Base-by-base conservation (phyloP, 2,113 vertebrate genomes). In the Formicarius rufipectus region DNA sequence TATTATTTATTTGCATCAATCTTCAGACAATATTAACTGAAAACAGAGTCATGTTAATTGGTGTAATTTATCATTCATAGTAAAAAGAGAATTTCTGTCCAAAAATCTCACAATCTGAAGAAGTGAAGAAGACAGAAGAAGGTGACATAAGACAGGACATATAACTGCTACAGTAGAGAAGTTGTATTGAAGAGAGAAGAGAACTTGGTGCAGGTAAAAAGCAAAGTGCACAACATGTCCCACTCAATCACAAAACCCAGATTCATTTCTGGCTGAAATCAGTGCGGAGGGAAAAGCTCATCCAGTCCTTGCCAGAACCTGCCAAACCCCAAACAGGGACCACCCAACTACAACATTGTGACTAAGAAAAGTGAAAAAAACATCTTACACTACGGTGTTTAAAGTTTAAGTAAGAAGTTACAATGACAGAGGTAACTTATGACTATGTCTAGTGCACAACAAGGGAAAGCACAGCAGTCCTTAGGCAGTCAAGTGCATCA, bases 1-100 rank as follows among this genome's bases (percentile, higher is more conserved):
- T 89, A 64, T 52, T 76, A 37, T 95, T 91, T 95, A 90, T 94
- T 96, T 92, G 22, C 8, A 87, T 64, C 31, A 79, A 12, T 76
- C n/a, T 39, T 81, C 56, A 84, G 63, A 59, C 17, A 85, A 22
- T 45, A 62, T 81, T 55, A 75, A 49, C 22, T 60, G 52, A 63
- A 89, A 87, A 63, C 69, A 52, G 19, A 52, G 12, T 52, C 14
- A n/a, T 1, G 0, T 68, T 64, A 40, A 82, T 67, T 87, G 20
- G 11, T 47, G 4, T 12, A n/a, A 66, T 90, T 88, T 72, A 64
- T 6, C 19, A 50, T 60, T 53, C 45, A 76, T 30, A 82, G 5
- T 56, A 73, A 85, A 52, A 68, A 95, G 74, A 68, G 28, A 69
- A 67, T 79, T 94, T 94, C 66, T 85, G 71, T 75, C 73, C 62